phyloP scores from a whole-genome alignment of 2,797 vertebrate species.

The Acrossocheilus wenchowensis region DNA sequence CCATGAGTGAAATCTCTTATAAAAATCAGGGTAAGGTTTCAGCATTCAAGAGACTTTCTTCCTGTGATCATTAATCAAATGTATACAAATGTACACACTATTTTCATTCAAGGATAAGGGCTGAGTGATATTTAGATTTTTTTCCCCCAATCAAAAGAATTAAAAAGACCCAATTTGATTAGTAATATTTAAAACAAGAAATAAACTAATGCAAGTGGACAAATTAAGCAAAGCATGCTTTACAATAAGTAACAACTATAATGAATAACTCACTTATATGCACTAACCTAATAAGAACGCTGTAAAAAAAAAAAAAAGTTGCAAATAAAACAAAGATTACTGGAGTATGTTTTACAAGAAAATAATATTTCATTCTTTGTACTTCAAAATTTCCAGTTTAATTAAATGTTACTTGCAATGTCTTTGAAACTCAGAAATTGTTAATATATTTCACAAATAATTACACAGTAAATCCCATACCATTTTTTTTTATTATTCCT shows the following conservation, averaged over 20 bases:
- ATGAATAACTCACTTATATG: neutral
- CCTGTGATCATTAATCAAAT: conserved; percentile 12
- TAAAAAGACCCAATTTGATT: neutral
- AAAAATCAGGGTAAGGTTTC: conserved; percentile 30
- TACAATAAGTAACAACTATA: neutral
- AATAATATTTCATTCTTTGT: neutral
- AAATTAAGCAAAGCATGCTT: neutral
- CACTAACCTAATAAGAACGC: neutral
- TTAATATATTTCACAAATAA: neutral
- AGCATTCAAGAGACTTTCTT: conserved; percentile 36
- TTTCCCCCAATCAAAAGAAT: neutral
- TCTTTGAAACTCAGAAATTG: neutral
- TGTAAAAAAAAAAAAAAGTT: neutral
- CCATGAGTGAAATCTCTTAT: conserved; percentile 19
- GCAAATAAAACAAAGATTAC: neutral
- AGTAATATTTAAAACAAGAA: neutral
- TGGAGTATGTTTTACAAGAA: no score
- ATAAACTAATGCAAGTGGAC: neutral
- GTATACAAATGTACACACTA: neutral
- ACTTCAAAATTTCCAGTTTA: neutral
- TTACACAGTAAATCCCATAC: neutral
- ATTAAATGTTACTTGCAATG: neutral
- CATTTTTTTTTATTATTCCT: neutral
- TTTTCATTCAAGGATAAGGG: neutral
- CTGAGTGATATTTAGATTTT: neutral